A percentile compares a stretch with the other conserved stretches of the same genome.
These are phyloP conservation scores for Oryzias curvinotus DNA, from an alignment of 2,113 vertebrate genomes.

Conservation along the genomic window DNA sequence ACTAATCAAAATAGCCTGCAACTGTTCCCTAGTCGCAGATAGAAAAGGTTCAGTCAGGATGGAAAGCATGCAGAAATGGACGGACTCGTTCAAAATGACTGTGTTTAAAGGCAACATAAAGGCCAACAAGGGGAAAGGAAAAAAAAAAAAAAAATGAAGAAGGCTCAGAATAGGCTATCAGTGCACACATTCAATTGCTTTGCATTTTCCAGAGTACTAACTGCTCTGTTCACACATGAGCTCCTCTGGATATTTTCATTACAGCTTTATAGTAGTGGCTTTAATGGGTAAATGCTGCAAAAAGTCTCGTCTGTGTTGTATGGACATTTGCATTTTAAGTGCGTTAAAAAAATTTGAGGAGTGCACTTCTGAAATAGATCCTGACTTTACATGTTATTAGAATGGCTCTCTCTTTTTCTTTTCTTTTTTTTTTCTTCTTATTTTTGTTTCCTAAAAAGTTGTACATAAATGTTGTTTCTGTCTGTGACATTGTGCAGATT, in stretches of 20 bases:
- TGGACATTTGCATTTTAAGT: not conserved
- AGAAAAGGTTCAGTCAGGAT: not conserved
- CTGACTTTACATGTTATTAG: no score
- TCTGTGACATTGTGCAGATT: no score
- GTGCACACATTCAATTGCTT: not conserved
- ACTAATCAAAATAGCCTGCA: no score
- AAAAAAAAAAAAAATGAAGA: not conserved
- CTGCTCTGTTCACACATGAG: not conserved
- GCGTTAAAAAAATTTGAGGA: not conserved
- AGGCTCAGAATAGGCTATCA: not conserved
- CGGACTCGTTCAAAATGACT: not conserved
- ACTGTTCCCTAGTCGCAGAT: no score
- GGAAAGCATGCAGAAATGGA: not conserved
- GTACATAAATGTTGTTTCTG: no score
- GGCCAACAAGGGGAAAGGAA: not conserved
- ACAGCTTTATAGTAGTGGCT: not conserved
- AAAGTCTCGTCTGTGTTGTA: not conserved
- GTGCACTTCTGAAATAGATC: not conserved
- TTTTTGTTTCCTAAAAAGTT: no score
- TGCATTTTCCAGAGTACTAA: not conserved
- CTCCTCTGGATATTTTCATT: slow-evolving; percentile 3
- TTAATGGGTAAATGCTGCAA: slow-evolving; percentile 7
- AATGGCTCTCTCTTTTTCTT: no score
- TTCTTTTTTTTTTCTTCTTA: no score
- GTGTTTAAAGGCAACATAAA: not conserved